Percentiles rank a stretch among this genome's conserved stretches.
These are phyloP conservation scores for Cephus cinctus DNA, from an alignment of 1,140 invertebrate genomes.

Conservation along the genomic window DNA sequence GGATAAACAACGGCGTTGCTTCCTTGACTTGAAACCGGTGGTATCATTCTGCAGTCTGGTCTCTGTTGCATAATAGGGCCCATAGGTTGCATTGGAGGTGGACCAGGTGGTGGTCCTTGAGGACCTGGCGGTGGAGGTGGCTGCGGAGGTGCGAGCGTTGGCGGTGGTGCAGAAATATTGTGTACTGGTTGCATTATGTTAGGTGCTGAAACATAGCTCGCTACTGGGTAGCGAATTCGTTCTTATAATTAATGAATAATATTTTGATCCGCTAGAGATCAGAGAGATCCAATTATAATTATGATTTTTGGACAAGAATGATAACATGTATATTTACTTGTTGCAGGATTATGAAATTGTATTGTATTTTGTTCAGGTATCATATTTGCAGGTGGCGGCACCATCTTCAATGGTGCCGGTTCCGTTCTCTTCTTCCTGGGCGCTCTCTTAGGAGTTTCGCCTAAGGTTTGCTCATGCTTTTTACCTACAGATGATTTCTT, in stretches of 20 bases:
- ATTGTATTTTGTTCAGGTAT: slow-evolving; percentile 27
- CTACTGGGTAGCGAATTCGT: slow-evolving; percentile 24
- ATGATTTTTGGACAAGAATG: not conserved
- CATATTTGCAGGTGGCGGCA: slow-evolving; percentile 23
- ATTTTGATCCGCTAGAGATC: too few relatives aligned
- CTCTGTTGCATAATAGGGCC: slow-evolving; percentile 43
- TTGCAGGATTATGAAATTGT: slow-evolving; percentile 33
- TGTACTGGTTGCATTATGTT: slow-evolving; percentile 38
- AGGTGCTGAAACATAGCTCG: slow-evolving; percentile 33
- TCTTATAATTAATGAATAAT: slow-evolving; percentile 5
- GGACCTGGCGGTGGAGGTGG: slow-evolving; percentile 13
- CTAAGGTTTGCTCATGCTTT: slow-evolving; percentile 22
- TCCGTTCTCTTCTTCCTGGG: slow-evolving; percentile 27
- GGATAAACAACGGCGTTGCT: slow-evolving; percentile 36
- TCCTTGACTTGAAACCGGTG: slow-evolving; percentile 33
- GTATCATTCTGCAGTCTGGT: slow-evolving; percentile 42
- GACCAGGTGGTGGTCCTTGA: slow-evolving; percentile 20
- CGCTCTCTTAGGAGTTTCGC: slow-evolving; percentile 7
- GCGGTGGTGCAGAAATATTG: slow-evolving; percentile 27
- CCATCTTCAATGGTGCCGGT: slow-evolving; percentile 17
- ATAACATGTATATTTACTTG: slow-evolving; percentile 15
- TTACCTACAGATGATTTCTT: slow-evolving; percentile 30
- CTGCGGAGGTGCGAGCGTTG: slow-evolving; percentile 15
- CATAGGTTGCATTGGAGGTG: slow-evolving; percentile 36
- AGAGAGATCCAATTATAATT: too few relatives aligned